Percentiles rank a stretch among this genome's conserved stretches.
phyloP scores from a whole-genome alignment of 2,888 invertebrate genomes.

The Epinotia demarniana region DNA sequence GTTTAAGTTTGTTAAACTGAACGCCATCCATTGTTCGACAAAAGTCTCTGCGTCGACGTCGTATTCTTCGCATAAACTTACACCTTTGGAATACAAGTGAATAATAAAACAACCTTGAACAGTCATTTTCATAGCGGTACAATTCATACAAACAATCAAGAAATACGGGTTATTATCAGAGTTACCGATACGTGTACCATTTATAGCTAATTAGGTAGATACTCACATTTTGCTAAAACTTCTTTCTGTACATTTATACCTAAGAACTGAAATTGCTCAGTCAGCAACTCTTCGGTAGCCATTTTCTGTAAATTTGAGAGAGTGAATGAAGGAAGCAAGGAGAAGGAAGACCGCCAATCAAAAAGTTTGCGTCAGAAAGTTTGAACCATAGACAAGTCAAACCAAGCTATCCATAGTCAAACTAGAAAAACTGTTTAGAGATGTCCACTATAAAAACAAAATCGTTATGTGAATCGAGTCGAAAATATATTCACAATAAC shows the following conservation, averaged over 20 bases:
- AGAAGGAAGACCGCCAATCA: conserved; percentile 65
- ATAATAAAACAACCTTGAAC: conserved; percentile 80
- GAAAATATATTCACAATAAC: not conserved
- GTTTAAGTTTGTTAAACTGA: conserved; percentile 86
- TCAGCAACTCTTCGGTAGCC: conserved; percentile 84
- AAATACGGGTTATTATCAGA: conserved; percentile 35
- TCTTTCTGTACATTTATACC: conserved; percentile 83
- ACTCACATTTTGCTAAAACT: conserved; percentile 85
- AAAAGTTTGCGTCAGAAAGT: conserved; percentile 58
- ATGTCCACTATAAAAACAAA: not conserved
- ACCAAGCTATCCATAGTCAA: conserved; percentile 37
- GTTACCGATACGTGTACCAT: conserved; percentile 17
- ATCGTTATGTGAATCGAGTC: conserved; percentile 17
- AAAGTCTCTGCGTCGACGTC: conserved; percentile 88
- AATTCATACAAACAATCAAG: conserved; percentile 55
- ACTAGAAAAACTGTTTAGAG: conserved; percentile 17
- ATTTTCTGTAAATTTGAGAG: conserved; percentile 75
- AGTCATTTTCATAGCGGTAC: conserved; percentile 64
- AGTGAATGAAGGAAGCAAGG: conserved; percentile 59
- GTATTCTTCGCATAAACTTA: conserved; percentile 87
- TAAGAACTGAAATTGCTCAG: conserved; percentile 86
- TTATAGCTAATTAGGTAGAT: conserved; percentile 45
- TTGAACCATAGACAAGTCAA: conserved; percentile 52
- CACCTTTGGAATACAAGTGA: conserved; percentile 77
- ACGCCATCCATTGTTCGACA: conserved; percentile 92